Evolutionary conservation across 2,113 vertebrate genomes (phyloP).

Genomic region (Platanista minor): DNA sequence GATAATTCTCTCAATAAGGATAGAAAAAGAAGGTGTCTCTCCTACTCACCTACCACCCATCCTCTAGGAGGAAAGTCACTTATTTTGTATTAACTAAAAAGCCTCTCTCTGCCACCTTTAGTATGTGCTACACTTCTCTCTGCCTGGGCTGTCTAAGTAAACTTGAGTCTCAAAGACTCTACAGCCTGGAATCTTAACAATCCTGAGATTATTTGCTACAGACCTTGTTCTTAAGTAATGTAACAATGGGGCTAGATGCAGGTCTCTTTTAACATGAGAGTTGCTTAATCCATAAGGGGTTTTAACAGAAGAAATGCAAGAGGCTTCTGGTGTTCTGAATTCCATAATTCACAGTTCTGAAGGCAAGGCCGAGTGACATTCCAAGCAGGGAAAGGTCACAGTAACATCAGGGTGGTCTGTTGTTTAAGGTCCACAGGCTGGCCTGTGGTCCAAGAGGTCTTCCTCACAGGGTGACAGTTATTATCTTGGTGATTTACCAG

Average conservation of each 20-base stretch:
- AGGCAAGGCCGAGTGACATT: not conserved
- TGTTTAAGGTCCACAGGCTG: not conserved
- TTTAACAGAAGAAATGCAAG: not conserved
- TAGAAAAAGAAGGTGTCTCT: not conserved
- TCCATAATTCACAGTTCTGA: not conserved
- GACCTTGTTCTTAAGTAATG: not conserved
- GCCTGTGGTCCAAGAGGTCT: slow-evolving; percentile 6
- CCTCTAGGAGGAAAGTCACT: not conserved
- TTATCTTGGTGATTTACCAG: slow-evolving; percentile 24
- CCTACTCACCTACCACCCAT: not conserved
- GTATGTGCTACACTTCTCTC: not conserved
- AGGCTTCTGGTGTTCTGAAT: not conserved
- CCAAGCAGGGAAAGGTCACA: not conserved
- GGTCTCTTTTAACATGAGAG: not conserved
- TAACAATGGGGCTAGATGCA: not conserved
- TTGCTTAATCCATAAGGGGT: not conserved
- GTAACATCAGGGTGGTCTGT: not conserved
- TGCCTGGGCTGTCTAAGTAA: not conserved
- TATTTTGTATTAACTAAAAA: not conserved
- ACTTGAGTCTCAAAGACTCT: not conserved
- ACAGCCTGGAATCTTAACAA: not conserved
- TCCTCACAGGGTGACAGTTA: not conserved
- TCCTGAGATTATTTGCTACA: not conserved
- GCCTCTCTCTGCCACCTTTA: not conserved
- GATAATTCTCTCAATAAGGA: not conserved